These are phyloP conservation scores for Muntiacus reevesi DNA, from an alignment of 2,113 vertebrate species.

Conservation along the genomic window DNA sequence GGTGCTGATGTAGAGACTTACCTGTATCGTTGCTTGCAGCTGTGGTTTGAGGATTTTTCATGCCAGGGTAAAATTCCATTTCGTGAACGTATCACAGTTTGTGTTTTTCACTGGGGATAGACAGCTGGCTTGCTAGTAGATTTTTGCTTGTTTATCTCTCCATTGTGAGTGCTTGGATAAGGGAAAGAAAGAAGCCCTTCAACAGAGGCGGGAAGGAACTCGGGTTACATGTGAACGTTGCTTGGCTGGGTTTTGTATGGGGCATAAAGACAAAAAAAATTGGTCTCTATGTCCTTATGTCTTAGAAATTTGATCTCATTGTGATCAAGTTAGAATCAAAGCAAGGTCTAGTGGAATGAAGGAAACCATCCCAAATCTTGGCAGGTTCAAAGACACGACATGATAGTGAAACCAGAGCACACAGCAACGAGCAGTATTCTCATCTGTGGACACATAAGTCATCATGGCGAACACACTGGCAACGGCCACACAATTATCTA, in stretches of 20 bases:
- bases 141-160: background rate
- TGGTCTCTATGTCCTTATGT: background rate
- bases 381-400: background rate
- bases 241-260: background rate
- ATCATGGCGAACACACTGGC: background rate
- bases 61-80: background rate
- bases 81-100: no score
- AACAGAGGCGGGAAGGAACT: background rate
- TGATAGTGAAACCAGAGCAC: background rate
- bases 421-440: background rate
- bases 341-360: background rate
- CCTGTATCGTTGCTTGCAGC: background rate
- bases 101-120: background rate
- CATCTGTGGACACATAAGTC: fast-evolving
- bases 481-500: background rate
- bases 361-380: background rate
- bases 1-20: background rate
- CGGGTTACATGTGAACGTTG: background rate
- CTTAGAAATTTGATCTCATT: background rate
- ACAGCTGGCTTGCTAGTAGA: background rate
- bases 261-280: no score
- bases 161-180: background rate
- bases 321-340: background rate
- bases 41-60: background rate
- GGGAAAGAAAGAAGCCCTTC: background rate